These are phyloP conservation scores for Silvanus unidentatus DNA, from an alignment of 2,888 invertebrate species.

Conservation along the genomic window DNA sequence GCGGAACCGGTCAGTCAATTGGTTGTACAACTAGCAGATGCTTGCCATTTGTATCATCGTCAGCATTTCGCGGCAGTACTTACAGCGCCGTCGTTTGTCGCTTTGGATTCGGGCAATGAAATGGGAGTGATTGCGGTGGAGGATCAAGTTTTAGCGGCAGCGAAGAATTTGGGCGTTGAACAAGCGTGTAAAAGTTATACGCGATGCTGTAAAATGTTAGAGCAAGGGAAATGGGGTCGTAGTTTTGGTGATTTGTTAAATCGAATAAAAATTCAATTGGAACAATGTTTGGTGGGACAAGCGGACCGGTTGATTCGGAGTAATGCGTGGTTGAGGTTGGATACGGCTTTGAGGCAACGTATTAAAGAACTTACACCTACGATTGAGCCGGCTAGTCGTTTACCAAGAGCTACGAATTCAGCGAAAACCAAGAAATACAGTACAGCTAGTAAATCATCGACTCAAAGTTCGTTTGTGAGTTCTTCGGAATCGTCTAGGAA, in stretches of 20 bases:
- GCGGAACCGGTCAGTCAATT: slow-evolving; percentile 72
- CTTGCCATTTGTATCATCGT: slow-evolving; percentile 72
- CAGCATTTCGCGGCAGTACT: slow-evolving; percentile 73
- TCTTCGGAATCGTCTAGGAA: slow-evolving; percentile 60
- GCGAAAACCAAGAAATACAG: slow-evolving; percentile 27
- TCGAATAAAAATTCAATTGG: slow-evolving; percentile 60
- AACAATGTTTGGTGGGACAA: slow-evolving; percentile 65
- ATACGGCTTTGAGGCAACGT: slow-evolving; percentile 45
- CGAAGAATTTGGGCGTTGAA: slow-evolving; percentile 73
- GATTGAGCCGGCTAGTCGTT: slow-evolving; percentile 39
- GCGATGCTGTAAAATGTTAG: slow-evolving; percentile 39
- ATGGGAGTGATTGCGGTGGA: slow-evolving; percentile 72
- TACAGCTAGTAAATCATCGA: slow-evolving; percentile 25
- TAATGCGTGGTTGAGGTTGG: slow-evolving; percentile 61
- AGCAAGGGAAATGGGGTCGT: slow-evolving; percentile 35
- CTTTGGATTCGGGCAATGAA: slow-evolving; percentile 63
- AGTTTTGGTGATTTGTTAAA: slow-evolving; percentile 49
- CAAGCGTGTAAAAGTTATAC: slow-evolving; percentile 77
- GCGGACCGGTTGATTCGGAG: slow-evolving; percentile 60
- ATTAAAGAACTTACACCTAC: slow-evolving; percentile 57
- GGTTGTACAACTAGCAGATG: slow-evolving; percentile 73
- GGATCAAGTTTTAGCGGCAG: slow-evolving; percentile 71
- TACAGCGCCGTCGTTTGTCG: slow-evolving; percentile 52
- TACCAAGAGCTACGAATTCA: slow-evolving; percentile 32
- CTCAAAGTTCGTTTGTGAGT: slow-evolving; percentile 42